Evolutionary conservation across 2,113 vertebrate species (phyloP), one percentile per base, ranked within the genome.

Genomic region (Poeciliopsis occidentalis): DNA sequence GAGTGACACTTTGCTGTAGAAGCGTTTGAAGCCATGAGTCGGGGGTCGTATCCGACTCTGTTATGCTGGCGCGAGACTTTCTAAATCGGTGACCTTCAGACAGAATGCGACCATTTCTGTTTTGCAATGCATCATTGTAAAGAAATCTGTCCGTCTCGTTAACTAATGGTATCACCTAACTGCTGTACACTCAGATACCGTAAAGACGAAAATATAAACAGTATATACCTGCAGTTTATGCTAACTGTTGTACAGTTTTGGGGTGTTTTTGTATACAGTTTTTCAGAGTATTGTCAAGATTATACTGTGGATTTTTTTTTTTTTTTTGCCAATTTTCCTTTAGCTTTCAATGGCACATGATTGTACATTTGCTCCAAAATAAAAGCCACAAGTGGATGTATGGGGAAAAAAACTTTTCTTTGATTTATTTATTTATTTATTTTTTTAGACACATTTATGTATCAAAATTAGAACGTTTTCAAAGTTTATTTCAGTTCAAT

Each of bases 241-340:
- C 85, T 82, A 91, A 90, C 87, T 86, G 67, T 87, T 94, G 93
- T 93, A 93, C 90, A 88, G 92, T 92, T 95, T 91, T 60, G 51
- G 91, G 92, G 94, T 94, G 73, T 91, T 95, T 96, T 96, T 95
- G 91, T 94, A 93, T 89, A 91, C 91, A 90, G 75, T 95, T 96
- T 97, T 94, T 95, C 93, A 92, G 82, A 92, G 93, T 94, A 57
- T 81, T 95, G 95, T 95, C 87, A 91, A 92, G 92, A 93, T 93
- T 91, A 92, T 93, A 80, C 83, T 91, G 90, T 94, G 84, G 84
- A 88, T 88, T 93, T 11, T 3, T 37, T 11, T 8, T 31, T 31
- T 10, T 34, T 34, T 34, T 92, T 93, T 92, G 94, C 88, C 90
- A 89, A 92, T 86, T 86, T 94, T 93, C 95, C 87, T 85, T 88